Percentiles rank a stretch among this genome's conserved stretches.
Evolutionary conservation across 2,888 invertebrate species (phyloP).

Genomic region (Melanophora roralis): DNA sequence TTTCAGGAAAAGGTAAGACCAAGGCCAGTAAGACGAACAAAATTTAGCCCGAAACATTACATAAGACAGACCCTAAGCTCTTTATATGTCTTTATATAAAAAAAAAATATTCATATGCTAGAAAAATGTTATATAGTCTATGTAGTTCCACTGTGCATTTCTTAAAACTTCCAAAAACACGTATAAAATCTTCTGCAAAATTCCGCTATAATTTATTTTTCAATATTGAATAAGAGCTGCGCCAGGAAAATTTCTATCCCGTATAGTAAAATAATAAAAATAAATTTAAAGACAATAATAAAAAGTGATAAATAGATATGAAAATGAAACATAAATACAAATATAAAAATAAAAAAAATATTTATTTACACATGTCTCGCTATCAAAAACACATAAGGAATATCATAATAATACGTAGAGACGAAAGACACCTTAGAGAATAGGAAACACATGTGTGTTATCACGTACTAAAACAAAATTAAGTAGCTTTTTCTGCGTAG

Average conservation of each 20-base stretch:
- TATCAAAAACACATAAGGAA: background rate
- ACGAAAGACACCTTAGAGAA: conserved; percentile 4
- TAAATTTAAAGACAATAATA: conserved; percentile 44
- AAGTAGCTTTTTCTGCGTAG: too few species aligned
- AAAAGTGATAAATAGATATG: conserved; percentile 40
- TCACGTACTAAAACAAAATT: background rate
- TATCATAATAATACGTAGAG: background rate
- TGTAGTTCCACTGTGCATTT: too few species aligned
- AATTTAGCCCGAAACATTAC: too few species aligned
- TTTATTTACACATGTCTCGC: conserved; percentile 40
- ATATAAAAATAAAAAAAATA: conserved; percentile 14
- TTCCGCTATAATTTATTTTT: background rate
- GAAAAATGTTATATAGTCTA: too few species aligned
- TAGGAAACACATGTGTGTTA: conserved; percentile 20
- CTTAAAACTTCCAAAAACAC: too few species aligned
- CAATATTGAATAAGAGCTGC: background rate
- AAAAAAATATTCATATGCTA: too few species aligned
- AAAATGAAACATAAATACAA: background rate
- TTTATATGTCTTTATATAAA: too few species aligned
- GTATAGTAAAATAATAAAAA: conserved; percentile 43
- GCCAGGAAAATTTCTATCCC: background rate
- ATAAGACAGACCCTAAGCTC: too few species aligned
- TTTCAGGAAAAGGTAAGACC: too few species aligned
- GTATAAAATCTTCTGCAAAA: too few species aligned
- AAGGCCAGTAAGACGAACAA: too few species aligned